phyloP scores from a whole-genome alignment of 2,797 vertebrate genomes.

The Orestias chungarensis region DNA sequence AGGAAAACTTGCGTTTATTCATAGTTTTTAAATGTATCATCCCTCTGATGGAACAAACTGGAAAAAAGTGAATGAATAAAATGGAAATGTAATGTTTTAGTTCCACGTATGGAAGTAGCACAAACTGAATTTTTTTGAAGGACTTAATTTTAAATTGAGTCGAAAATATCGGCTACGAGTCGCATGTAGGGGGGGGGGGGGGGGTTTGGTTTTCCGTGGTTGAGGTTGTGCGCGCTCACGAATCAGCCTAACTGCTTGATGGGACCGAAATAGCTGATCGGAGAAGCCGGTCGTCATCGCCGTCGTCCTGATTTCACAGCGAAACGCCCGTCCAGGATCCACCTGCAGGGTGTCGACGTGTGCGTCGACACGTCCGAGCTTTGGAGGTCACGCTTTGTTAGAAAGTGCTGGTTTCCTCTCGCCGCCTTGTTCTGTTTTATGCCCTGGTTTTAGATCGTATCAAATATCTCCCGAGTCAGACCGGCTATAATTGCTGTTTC shows the following conservation, averaged over 20 bases:
- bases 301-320: conserved; percentile 27
- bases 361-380: conserved; percentile 29
- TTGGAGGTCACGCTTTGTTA: conserved; percentile 51
- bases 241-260: conserved; percentile 56
- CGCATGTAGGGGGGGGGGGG: no score
- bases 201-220: conserved; percentile 30
- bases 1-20: no score
- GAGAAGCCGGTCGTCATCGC: conserved; percentile 21
- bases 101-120: no score
- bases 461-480: conserved; percentile 58
- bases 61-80: no score
- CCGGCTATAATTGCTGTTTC: conserved; percentile 54
- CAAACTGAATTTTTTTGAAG: no score
- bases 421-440: conserved; percentile 36
- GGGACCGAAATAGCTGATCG: conserved; percentile 56
- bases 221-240: conserved; percentile 40
- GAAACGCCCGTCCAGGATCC: neutral
- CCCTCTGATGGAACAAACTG: no score
- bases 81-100: no score
- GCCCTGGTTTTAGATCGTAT: conserved; percentile 49
- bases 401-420: conserved; percentile 48
- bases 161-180: no score
- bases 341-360: conserved; percentile 14
- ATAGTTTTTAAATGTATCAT: no score
- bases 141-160: no score